phyloP scores from a whole-genome alignment of 1,140 invertebrate species.

The Drosophila triauraria region DNA sequence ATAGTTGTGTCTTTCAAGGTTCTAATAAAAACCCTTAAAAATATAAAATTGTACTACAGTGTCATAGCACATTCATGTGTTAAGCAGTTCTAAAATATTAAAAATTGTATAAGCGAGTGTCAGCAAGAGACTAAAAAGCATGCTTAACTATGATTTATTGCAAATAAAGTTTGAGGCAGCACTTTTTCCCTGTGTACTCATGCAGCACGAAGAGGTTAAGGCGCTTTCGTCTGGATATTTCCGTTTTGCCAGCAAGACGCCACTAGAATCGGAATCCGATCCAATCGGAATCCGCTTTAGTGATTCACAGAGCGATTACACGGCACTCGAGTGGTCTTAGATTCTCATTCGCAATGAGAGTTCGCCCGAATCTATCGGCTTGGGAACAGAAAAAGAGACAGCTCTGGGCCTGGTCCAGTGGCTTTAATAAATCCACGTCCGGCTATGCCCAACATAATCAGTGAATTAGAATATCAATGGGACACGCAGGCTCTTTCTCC shows the following conservation, averaged over 20 bases:
- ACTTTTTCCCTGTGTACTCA: constrained; percentile 5
- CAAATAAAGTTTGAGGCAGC: not conserved
- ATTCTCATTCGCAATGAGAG: constrained; percentile 31
- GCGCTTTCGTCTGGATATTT: constrained; percentile 66
- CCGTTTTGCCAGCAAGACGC: constrained; percentile 57
- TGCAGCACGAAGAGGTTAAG: constrained; percentile 43
- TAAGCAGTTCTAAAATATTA: not conserved
- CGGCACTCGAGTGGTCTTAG: constrained; percentile 47
- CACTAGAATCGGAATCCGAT: constrained; percentile 48
- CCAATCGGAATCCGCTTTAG: constrained; percentile 65
- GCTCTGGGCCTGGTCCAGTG: not conserved
- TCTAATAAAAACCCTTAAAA: too few relatives aligned
- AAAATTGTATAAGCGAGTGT: not conserved
- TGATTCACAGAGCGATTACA: constrained; percentile 73
- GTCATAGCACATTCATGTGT: too few relatives aligned
- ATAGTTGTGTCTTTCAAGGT: too few relatives aligned
- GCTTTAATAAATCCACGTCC: constrained; percentile 30
- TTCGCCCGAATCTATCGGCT: constrained; percentile 1
- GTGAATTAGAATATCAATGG: constrained; percentile 50
- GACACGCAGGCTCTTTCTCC: constrained; percentile 45
- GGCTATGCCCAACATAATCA: constrained; percentile 32
- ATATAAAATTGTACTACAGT: too few relatives aligned
- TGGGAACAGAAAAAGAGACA: constrained; percentile 10
- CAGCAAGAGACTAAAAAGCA: too few relatives aligned
- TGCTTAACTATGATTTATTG: too few relatives aligned